These are phyloP conservation scores for Polypedilum vanderplanki DNA, from an alignment of 1,140 invertebrate genomes.

Conservation along the genomic window DNA sequence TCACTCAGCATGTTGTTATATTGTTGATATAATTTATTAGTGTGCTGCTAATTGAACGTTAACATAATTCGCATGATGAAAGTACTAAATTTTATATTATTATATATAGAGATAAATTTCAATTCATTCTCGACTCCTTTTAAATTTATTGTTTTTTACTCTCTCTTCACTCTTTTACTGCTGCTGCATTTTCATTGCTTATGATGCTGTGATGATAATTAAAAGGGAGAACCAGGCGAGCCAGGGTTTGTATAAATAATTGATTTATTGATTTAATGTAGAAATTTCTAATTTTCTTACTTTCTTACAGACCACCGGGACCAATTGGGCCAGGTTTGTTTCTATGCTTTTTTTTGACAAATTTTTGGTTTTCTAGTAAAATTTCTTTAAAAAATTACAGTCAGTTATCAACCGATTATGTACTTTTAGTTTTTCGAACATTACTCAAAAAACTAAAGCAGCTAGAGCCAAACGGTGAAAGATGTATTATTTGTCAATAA, in stretches of 20 bases:
- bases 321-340: constrained; percentile 53
- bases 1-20: constrained; percentile 18
- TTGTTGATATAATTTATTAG: constrained; percentile 23
- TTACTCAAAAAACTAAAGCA: no score
- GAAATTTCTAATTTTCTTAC: no score
- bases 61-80: constrained; percentile 26
- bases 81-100: neutral
- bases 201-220: constrained; percentile 32
- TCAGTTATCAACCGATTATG: no score
- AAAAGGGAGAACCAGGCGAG: constrained; percentile 80
- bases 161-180: no score
- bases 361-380: no score
- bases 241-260: constrained; percentile 50
- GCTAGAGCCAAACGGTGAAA: no score
- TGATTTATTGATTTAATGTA: neutral
- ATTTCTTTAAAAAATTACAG: no score
- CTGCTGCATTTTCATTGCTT: constrained; percentile 30
- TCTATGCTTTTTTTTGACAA: no score
- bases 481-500: no score
- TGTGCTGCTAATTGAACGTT: constrained; percentile 25
- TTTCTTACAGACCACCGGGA: constrained; percentile 53
- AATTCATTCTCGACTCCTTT: neutral
- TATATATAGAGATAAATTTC: neutral
- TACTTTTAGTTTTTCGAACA: no score
- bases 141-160: neutral